phyloP scores from a whole-genome alignment of 2,113 vertebrate genomes.

The Gracilinanus agilis region DNA sequence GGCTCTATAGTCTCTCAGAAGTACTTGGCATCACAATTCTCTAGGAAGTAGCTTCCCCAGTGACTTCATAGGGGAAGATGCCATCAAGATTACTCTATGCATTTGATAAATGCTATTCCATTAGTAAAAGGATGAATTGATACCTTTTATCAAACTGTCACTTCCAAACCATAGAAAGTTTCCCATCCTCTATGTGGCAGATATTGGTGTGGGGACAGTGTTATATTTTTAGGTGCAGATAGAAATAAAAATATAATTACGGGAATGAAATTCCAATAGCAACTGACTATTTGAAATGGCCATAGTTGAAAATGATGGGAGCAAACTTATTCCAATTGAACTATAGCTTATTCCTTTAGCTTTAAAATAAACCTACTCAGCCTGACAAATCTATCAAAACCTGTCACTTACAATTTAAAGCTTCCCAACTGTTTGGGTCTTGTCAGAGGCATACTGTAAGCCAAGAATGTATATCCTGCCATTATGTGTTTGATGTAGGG shows the following conservation, averaged over 20 bases:
- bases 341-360: constrained; percentile 53
- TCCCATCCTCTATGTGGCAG: background rate
- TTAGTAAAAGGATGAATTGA: background rate
- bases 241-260: background rate
- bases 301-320: background rate
- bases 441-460: constrained; percentile 33
- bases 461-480: constrained; percentile 28
- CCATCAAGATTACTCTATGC: background rate
- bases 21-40: background rate
- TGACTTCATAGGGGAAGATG: background rate
- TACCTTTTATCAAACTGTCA: background rate
- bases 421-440: constrained; percentile 40
- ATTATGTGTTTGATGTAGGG: constrained; percentile 55
- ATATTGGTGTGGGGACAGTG: background rate
- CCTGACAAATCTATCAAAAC: constrained; percentile 76
- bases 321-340: background rate
- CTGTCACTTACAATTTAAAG: constrained; percentile 68
- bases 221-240: background rate
- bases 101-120: background rate
- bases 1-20: background rate
- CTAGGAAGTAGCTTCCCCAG: background rate
- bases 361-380: constrained; percentile 72
- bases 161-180: background rate
- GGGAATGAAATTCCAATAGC: background rate
- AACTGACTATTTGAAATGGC: background rate